phyloP scores from a whole-genome alignment of 2,888 invertebrate genomes.

The Lysandra coridon region DNA sequence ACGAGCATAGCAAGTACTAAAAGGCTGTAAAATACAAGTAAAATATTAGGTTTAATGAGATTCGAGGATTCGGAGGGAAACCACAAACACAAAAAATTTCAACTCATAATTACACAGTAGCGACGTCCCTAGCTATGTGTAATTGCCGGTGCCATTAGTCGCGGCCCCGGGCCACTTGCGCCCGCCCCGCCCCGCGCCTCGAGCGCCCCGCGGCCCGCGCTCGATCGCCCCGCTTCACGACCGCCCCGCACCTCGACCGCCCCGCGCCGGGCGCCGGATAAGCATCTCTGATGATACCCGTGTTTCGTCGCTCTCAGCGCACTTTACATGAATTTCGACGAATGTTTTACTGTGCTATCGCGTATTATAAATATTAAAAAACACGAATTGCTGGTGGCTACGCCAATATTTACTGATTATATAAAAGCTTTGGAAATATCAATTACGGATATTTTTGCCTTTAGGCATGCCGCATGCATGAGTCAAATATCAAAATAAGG shows the following conservation, averaged over 20 bases:
- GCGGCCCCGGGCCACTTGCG: conserved; percentile 47
- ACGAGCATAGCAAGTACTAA: not conserved
- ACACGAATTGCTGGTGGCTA: not conserved
- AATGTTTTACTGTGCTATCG: not conserved
- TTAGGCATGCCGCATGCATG: too few species aligned
- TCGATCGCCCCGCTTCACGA: conserved; percentile 31
- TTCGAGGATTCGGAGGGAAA: not conserved
- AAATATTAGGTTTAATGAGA: not conserved
- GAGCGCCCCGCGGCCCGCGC: conserved; percentile 43
- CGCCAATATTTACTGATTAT: not conserved
- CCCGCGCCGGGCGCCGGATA: conserved; percentile 34
- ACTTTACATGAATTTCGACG: conserved; percentile 12
- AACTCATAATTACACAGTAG: conserved; percentile 33
- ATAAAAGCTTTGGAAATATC: not conserved
- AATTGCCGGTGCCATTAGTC: conserved; percentile 63
- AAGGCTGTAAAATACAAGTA: too few species aligned
- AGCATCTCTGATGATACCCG: conserved; percentile 35
- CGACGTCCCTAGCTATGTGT: conserved; percentile 44
- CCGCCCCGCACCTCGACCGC: conserved; percentile 27
- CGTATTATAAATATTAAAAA: not conserved
- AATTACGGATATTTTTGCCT: too few species aligned
- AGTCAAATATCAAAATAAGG: too few species aligned
- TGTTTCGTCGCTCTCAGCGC: conserved; percentile 34
- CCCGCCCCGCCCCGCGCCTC: conserved; percentile 32
- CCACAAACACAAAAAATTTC: conserved; percentile 13